Evolutionary conservation across 2,888 invertebrate genomes (phyloP).

Genomic region (Masnerella sp.): DNA sequence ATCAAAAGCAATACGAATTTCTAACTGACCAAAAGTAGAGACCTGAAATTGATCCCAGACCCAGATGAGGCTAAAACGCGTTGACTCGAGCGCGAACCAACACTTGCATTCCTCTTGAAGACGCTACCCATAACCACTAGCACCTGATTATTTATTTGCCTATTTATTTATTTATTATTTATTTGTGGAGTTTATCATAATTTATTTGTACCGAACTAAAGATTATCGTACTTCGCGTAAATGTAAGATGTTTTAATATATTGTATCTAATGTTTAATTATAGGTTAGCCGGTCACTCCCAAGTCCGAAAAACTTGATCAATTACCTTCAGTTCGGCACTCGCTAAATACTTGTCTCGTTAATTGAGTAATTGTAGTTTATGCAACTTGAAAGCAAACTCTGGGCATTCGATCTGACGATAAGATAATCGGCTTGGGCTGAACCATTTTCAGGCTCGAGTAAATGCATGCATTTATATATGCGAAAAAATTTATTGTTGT

Average conservation of each 20-base stretch:
- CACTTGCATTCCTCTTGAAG: too few relatives aligned
- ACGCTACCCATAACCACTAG: neutral
- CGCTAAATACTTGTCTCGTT: constrained; percentile 11
- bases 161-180: constrained; percentile 56
- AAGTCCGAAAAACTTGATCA: constrained; percentile 1
- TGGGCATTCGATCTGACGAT: constrained; percentile 21
- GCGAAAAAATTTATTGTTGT: too few relatives aligned
- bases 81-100: too few relatives aligned
- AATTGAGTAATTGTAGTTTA: constrained; percentile 12
- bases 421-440: too few relatives aligned
- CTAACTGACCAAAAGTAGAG: neutral
- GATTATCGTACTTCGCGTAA: constrained; percentile 39
- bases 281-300: constrained; percentile 4
- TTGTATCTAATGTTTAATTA: constrained; percentile 20
- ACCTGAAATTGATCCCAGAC: too few relatives aligned
- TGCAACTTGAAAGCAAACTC: neutral
- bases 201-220: constrained; percentile 36
- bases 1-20: constrained; percentile 13
- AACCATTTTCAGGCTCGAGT: too few relatives aligned
- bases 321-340: constrained; percentile 12
- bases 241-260: constrained; percentile 35
- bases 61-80: too few relatives aligned
- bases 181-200: constrained; percentile 38
- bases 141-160: constrained; percentile 15
- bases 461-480: too few relatives aligned